Percentiles rank a stretch among this genome's conserved stretches.
These are phyloP conservation scores for Pteropus rufus DNA, from an alignment of 2,797 vertebrate species.

Conservation along the genomic window DNA sequence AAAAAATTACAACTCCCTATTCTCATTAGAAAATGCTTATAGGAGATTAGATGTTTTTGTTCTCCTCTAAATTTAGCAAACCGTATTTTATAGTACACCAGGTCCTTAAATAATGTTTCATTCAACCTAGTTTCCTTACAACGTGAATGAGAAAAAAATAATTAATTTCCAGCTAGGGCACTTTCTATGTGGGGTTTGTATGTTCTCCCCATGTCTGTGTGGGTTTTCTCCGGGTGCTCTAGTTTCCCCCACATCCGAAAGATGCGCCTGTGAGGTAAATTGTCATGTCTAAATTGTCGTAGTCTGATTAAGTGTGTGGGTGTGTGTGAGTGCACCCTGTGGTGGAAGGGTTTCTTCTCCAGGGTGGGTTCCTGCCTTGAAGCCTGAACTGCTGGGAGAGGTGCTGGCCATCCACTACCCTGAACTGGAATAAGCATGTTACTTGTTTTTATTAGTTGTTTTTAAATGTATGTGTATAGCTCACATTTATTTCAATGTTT, in stretches of 20 bases:
- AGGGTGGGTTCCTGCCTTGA: neutral
- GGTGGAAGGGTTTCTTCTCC: neutral
- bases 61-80: neutral
- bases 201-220: neutral
- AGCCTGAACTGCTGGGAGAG: neutral
- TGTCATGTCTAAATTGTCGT: accelerated
- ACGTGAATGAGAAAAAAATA: neutral
- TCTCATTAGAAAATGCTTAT: neutral
- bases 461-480: neutral
- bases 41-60: neutral
- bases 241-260: neutral
- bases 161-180: neutral
- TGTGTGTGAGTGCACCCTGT: neutral
- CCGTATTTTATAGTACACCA: neutral
- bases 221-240: neutral
- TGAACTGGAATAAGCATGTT: neutral
- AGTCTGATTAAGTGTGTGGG: neutral
- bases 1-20: neutral
- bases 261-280: too few relatives aligned
- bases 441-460: neutral
- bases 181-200: neutral
- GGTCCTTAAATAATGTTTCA: neutral
- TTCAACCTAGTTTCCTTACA: neutral
- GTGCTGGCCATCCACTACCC: too few relatives aligned
- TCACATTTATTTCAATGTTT: neutral